Evolutionary conservation across 2,888 invertebrate genomes (phyloP), one percentile per base, ranked within the genome.

Genomic region (Zele albiditarsus): DNA sequence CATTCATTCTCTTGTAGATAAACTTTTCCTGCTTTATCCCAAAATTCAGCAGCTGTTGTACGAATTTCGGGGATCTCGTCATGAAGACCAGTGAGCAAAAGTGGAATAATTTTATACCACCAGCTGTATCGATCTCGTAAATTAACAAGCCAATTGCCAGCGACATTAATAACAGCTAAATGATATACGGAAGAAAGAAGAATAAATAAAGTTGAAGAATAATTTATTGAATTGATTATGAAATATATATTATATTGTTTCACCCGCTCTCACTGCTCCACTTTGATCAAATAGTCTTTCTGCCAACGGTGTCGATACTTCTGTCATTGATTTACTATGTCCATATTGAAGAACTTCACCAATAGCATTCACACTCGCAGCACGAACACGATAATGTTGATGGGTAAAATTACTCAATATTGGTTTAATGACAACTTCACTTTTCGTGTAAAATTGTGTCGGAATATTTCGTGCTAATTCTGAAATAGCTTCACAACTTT

Each of bases 51-150:
- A 0, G 95, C 94, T 79, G 92, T 91, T 12, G 90, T 89, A 75
- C 93, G 90, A n/a, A 95, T 93, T 77, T 95, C 94, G 1, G 92
- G 92, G 76, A 95, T 93, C 76, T 95, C 95, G 88, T 98, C 98
- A 82, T 94, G 94, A 3, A 97, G 90, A 75, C 97, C 94, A 60
- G 97, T 96, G 46, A 98, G 89, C 3, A 97, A 90, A 14, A 98
- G 89, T 0, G 98, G 98, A 80, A 98, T 91, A 83, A 98, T 92
- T 81, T 94, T 94, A 86, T 95, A 94, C 91, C 96, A 97, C 90
- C 94, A 97, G 0, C 97, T 97, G 87, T 98, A 98, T 81, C 98
- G 91, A 87, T 98, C 97, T 70, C 91, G 91, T 74, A 97, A 92
- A 72, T 93, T 92, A 31, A 95, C 86, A 87, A 97, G 91, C 95